These are phyloP conservation scores for Astyanax mexicanus DNA, from an alignment of 2,797 vertebrate species.

Conservation along the genomic window DNA sequence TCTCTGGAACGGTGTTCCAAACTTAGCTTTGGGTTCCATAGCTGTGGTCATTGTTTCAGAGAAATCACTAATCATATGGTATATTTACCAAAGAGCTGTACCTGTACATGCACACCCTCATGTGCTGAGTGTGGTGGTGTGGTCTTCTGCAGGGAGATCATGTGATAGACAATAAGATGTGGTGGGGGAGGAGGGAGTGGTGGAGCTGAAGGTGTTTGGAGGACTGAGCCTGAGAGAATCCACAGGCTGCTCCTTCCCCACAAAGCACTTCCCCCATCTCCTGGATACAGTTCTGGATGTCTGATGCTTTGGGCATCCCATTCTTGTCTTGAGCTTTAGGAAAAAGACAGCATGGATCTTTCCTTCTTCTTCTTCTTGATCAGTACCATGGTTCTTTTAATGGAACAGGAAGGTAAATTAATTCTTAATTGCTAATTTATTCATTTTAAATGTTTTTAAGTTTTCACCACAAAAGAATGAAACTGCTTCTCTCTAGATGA, in stretches of 20 bases:
- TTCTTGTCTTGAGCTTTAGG: not conserved
- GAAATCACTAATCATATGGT: not conserved
- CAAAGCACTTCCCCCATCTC: constrained; percentile 17
- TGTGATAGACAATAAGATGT: constrained; percentile 1
- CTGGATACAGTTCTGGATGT: constrained; percentile 32
- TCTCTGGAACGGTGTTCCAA: constrained; percentile 15
- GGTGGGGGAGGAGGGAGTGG: constrained; percentile 51
- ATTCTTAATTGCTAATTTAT: no score
- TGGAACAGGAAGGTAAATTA: constrained; percentile 66
- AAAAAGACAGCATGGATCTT: constrained; percentile 58
- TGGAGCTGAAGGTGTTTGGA: constrained; percentile 46
- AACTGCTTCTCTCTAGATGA: no score
- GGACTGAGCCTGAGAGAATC: constrained; percentile 30
- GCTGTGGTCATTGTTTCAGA: not conserved
- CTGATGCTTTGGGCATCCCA: constrained; percentile 4
- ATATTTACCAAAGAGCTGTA: not conserved
- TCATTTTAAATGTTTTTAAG: not conserved
- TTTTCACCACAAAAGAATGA: no score
- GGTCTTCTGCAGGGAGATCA: constrained; percentile 14
- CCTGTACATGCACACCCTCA: not conserved
- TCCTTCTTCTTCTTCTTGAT: constrained; percentile 53
- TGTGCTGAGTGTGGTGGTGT: constrained; percentile 6
- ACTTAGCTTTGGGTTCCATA: constrained; percentile 1
- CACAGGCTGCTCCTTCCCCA: constrained; percentile 22
- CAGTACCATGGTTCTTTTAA: constrained; percentile 50